phyloP scores from a whole-genome alignment of 2,113 vertebrate species.

The Cyanoderma ruficeps region DNA sequence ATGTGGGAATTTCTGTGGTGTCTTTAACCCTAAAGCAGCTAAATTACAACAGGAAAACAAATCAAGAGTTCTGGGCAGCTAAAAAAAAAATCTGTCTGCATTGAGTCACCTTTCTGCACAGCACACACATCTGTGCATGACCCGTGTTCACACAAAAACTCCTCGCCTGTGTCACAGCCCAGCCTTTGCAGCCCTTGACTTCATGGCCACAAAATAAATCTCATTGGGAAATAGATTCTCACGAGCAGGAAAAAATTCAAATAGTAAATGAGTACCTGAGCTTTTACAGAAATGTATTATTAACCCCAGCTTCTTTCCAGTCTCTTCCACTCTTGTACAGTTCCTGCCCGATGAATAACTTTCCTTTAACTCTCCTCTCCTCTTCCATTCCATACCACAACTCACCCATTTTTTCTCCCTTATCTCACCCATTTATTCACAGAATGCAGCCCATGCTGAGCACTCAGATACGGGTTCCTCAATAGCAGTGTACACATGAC shows the following conservation, averaged over 20 bases:
- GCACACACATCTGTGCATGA: background rate
- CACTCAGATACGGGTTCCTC: background rate
- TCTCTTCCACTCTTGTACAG: background rate
- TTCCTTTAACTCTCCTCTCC: background rate
- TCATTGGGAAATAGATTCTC: background rate
- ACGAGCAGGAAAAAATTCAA: background rate
- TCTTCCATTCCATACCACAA: background rate
- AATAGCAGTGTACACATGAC: fast-evolving
- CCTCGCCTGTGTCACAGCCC: background rate
- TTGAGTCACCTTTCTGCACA: background rate
- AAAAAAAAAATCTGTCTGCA: background rate
- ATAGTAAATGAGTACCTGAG: background rate
- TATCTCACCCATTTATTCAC: background rate
- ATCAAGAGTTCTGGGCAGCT: background rate
- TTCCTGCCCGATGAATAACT: background rate
- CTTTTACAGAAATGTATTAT: background rate
- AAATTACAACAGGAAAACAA: background rate
- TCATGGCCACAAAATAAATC: background rate
- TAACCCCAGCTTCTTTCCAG: background rate
- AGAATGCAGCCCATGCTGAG: background rate
- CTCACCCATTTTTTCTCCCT: background rate
- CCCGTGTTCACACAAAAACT: background rate
- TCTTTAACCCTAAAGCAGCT: background rate
- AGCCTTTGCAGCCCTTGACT: background rate
- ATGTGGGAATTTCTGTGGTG: background rate